These are phyloP conservation scores for Tricholaema leucomelas DNA, from an alignment of 2,113 vertebrate genomes.

Conservation along the genomic window DNA sequence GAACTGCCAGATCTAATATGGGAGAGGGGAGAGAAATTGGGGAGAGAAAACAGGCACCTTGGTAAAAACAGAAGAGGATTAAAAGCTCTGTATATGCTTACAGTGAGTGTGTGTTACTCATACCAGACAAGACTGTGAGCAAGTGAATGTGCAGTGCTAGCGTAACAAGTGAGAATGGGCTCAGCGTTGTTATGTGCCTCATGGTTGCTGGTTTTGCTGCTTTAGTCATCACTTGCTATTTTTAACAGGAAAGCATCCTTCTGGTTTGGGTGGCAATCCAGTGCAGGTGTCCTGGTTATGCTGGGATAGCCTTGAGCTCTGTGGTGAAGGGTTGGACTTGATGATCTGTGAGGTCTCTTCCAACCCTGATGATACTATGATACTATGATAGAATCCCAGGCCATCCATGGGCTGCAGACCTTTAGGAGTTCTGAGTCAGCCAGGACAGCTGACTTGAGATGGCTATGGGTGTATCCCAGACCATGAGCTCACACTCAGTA, in stretches of 20 bases:
- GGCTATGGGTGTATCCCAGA: too few species aligned
- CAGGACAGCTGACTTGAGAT: too few species aligned
- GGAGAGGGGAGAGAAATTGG: not conserved
- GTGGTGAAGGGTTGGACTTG: too few species aligned
- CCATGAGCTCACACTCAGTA: too few species aligned
- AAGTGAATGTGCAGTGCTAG: not conserved
- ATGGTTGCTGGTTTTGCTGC: not conserved
- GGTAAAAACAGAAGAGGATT: not conserved
- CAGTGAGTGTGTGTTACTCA: not conserved
- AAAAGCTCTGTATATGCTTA: fast-evolving
- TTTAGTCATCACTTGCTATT: not conserved
- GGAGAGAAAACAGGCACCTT: not conserved
- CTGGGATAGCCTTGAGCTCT: too few species aligned
- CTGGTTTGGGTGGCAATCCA: not conserved
- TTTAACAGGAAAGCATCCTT: not conserved
- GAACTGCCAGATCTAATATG: constrained; percentile 85
- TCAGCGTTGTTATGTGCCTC: not conserved
- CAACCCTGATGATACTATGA: too few species aligned
- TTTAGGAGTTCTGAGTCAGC: too few species aligned
- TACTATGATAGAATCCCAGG: too few species aligned
- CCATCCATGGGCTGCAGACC: too few species aligned
- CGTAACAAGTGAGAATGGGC: not conserved
- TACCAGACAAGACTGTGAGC: not conserved
- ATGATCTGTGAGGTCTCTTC: too few species aligned
- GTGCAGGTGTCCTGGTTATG: too few species aligned